Base-by-base conservation (phyloP, 2,888 invertebrate genomes). In the Hypena proboscidalis region DNA sequence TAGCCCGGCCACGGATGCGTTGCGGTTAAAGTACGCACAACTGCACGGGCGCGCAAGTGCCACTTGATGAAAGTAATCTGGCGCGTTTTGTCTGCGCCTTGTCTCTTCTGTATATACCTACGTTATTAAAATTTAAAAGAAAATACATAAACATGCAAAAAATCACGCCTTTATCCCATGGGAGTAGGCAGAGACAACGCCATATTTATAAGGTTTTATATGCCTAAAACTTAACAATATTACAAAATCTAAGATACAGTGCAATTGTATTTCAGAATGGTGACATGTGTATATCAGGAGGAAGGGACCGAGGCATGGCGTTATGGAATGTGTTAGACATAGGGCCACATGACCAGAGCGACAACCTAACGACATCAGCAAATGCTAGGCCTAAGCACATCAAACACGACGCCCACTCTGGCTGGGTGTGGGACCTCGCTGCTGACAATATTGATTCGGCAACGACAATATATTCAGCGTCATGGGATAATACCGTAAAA, bases 401-500 rank as follows among this genome's bases (percentile, higher is more conserved):
- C 21, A 77, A 74, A 25, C 73, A 79, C 34, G 84, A 88, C 63
- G 93, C 93, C 1, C 94, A 94, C 57, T 77, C 86, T 0, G 94
- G 94, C 25, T 94, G 94, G 94, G 92, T 94, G 5, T 94, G 94
- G 93, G 92, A 92, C 56, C 72, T 93, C 15, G 89, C 92, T 2
- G 79, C 91, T 10, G 85, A 90, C 47, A 71, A 77, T 39, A 60
- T 78, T 20, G 72, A 82, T 8, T 74, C 81, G 48, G 81, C 91
- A 10, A 69, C 88, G 3, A 83, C 80, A 33, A 65, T 93, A 25
- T 93, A 91, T 61, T 93, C 93, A 20, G 93, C 92, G 9, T 93
- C 93, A 20, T 93, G 93, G 93, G 93, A 93, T 67, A 88, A 90
- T 44, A 91, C 88, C 22, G 90, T 93, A 0, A 93, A 92, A 71